Evolutionary conservation across 2,888 invertebrate species (phyloP).

Genomic region (Crepidodera aurea): DNA sequence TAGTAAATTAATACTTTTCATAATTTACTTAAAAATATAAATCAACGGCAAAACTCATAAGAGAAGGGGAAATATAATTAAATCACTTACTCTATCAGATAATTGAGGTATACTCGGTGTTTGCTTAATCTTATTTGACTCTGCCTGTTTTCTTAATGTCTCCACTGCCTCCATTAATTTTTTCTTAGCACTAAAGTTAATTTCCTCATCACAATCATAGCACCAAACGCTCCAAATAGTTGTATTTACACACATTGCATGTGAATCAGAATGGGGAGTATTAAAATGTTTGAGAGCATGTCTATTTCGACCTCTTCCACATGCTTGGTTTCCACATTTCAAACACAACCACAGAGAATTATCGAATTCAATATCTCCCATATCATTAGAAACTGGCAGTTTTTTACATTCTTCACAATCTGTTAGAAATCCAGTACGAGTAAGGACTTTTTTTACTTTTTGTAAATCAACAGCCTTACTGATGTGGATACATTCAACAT

Average conservation of each 20-base stretch:
- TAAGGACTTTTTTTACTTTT: conserved; percentile 65
- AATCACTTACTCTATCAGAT: conserved; percentile 39
- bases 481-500: conserved; percentile 73
- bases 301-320: conserved; percentile 72
- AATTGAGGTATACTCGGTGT: conserved; percentile 35
- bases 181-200: conserved; percentile 66
- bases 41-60: too few relatives aligned
- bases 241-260: conserved; percentile 77
- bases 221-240: conserved; percentile 79
- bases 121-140: conserved; percentile 45
- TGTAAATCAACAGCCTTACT: conserved; percentile 72
- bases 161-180: conserved; percentile 80
- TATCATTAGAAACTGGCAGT: conserved; percentile 44
- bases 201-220: conserved; percentile 78
- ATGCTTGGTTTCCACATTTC: conserved; percentile 80
- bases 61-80: too few relatives aligned
- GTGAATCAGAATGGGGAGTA: conserved; percentile 79
- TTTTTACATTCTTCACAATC: conserved; percentile 63
- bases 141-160: conserved; percentile 70
- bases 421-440: conserved; percentile 62
- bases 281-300: conserved; percentile 80
- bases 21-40: too few relatives aligned
- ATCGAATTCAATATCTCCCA: conserved; percentile 61
- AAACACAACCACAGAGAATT: conserved; percentile 79
- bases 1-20: too few relatives aligned